Percentiles rank a stretch among this genome's conserved stretches.
These are phyloP conservation scores for Encarsia formosa DNA, from an alignment of 2,888 invertebrate genomes.

Conservation along the genomic window DNA sequence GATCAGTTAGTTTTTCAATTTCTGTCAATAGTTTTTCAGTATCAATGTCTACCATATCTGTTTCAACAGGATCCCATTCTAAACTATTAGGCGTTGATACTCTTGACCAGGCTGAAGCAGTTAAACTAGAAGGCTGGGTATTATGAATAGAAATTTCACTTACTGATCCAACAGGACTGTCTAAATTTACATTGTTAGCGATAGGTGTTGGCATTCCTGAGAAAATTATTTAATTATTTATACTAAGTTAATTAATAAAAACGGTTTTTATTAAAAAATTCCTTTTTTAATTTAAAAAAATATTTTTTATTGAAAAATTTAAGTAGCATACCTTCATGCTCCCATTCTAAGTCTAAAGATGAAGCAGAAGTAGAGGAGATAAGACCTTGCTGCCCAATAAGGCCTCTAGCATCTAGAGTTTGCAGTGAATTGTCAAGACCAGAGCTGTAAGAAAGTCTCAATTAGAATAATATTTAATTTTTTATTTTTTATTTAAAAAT, in stretches of 20 bases:
- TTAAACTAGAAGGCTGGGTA: conserved; percentile 45
- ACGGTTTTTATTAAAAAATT: neutral
- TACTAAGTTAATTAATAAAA: neutral
- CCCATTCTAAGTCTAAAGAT: conserved; percentile 69
- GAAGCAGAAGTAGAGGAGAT: conserved; percentile 63
- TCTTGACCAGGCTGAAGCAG: conserved; percentile 55
- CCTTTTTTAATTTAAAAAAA: no score
- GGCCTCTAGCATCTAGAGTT: conserved; percentile 58
- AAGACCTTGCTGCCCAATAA: conserved; percentile 48
- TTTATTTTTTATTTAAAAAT: neutral
- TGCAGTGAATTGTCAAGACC: conserved; percentile 59
- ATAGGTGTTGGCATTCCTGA: conserved; percentile 37
- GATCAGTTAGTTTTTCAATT: conserved; percentile 64
- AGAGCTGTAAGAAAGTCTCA: conserved; percentile 32
- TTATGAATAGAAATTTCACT: conserved; percentile 38
- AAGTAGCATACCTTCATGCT: conserved; percentile 56
- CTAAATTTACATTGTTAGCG: conserved; percentile 29
- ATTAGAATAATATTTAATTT: conserved; percentile 2
- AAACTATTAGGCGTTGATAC: conserved; percentile 64
- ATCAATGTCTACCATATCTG: conserved; percentile 58
- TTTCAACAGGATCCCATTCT: conserved; percentile 65
- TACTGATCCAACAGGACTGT: conserved; percentile 33
- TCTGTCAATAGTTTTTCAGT: conserved; percentile 64
- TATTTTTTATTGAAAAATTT: no score
- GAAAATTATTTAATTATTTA: conserved; percentile 4